Percentiles rank a stretch among this genome's conserved stretches.
phyloP scores from a whole-genome alignment of 2,113 vertebrate genomes.

The Erinaceus europaeus region DNA sequence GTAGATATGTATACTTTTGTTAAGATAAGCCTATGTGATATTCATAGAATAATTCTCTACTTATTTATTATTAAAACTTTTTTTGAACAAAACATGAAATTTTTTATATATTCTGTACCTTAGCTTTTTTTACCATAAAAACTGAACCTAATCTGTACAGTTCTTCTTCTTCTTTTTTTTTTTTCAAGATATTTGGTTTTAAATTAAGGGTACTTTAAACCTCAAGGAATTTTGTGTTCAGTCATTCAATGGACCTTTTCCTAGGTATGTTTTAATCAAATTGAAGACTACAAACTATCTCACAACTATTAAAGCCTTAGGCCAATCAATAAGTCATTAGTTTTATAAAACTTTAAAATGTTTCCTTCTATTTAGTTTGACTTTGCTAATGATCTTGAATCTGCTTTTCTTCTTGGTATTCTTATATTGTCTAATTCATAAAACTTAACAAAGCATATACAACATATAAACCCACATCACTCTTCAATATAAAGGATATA shows the following conservation, averaged over 20 bases:
- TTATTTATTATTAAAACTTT: not conserved
- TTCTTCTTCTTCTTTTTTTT: not conserved
- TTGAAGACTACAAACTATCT: slow-evolving; percentile 29
- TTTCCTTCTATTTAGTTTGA: slow-evolving; percentile 15
- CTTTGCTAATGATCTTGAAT: slow-evolving; percentile 53
- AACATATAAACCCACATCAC: slow-evolving; percentile 3
- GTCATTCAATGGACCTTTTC: slow-evolving; percentile 24
- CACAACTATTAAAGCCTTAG: slow-evolving; percentile 23
- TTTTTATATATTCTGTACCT: not conserved
- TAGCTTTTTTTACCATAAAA: not conserved
- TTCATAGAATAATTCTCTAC: not conserved
- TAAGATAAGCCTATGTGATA: not conserved
- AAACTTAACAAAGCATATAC: slow-evolving; percentile 42
- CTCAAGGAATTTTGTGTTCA: slow-evolving; percentile 28
- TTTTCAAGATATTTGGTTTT: not conserved
- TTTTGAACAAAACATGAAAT: not conserved
- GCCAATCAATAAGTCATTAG: slow-evolving; percentile 26
- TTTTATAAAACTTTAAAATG: slow-evolving; percentile 58
- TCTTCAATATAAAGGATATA: slow-evolving; percentile 32
- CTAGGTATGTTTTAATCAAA: slow-evolving; percentile 34
- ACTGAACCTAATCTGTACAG: not conserved
- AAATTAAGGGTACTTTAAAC: slow-evolving; percentile 34
- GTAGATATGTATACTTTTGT: not conserved
- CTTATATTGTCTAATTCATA: slow-evolving; percentile 48
- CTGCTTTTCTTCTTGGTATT: slow-evolving; percentile 22